phyloP scores from a whole-genome alignment of 2,797 vertebrate genomes.

The Loriculus beryllinus region DNA sequence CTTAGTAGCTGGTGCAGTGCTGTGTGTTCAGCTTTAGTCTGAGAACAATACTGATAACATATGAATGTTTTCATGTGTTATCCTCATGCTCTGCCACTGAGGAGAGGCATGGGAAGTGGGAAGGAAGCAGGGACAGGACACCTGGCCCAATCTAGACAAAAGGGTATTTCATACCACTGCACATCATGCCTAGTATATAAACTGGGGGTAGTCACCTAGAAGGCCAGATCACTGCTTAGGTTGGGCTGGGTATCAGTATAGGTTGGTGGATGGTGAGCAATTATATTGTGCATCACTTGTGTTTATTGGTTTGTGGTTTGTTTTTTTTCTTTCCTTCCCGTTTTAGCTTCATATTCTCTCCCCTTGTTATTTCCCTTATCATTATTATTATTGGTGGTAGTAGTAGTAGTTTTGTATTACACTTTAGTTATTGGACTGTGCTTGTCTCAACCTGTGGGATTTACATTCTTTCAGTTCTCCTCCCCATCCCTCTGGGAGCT shows the following conservation, averaged over 20 bases:
- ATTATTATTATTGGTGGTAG: background rate
- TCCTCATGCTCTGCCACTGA: background rate
- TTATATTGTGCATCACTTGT: background rate
- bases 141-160: background rate
- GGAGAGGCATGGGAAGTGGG: background rate
- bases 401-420: background rate
- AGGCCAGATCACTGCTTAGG: background rate
- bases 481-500: background rate
- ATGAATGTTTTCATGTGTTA: no score
- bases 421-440: background rate
- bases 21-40: background rate
- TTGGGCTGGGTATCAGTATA: background rate
- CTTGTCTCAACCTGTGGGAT: background rate
- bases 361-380: background rate
- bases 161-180: background rate
- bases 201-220: background rate
- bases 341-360: background rate
- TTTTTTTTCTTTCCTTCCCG: background rate
- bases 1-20: background rate
- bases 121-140: background rate
- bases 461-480: background rate
- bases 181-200: background rate
- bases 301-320: background rate
- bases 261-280: background rate
- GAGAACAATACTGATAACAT: background rate